These are phyloP conservation scores for Eutolmus rufibarbis DNA, from an alignment of 2,888 invertebrate species.

Conservation along the genomic window DNA sequence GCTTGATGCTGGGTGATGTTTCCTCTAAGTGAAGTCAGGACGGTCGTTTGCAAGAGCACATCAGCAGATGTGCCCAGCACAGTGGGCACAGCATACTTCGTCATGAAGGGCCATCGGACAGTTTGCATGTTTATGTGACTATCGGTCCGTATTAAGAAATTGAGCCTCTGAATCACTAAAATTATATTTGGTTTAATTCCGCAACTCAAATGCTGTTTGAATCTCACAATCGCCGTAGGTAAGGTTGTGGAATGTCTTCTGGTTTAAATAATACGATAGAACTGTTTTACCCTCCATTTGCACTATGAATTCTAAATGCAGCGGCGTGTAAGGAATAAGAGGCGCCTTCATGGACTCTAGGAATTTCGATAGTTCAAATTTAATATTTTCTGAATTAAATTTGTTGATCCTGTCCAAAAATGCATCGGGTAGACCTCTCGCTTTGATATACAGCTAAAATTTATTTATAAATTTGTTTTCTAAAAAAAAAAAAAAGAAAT, in stretches of 20 bases:
- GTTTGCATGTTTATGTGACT: conserved; percentile 70
- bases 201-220: background rate
- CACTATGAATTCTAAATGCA: conserved; percentile 72
- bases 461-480: conserved; percentile 9
- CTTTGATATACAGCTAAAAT: conserved; percentile 69
- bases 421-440: conserved; percentile 63
- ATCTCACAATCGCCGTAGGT: conserved; percentile 70
- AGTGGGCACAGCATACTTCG: conserved; percentile 66
- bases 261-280: conserved; percentile 72
- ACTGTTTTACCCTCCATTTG: conserved; percentile 74
- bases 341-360: conserved; percentile 64
- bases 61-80: conserved; percentile 67
- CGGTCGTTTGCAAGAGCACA: conserved; percentile 63
- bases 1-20: conserved; percentile 71
- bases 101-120: conserved; percentile 66
- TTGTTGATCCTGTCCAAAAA: conserved; percentile 62
- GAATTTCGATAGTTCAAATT: conserved; percentile 65
- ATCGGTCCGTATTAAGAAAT: conserved; percentile 67
- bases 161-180: conserved; percentile 67
- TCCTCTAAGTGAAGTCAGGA: conserved; percentile 72
- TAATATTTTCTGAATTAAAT: conserved; percentile 64
- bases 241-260: conserved; percentile 69
- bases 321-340: conserved; percentile 62
- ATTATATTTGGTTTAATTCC: conserved; percentile 42
- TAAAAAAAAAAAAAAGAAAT: background rate